Evolutionary conservation across 2,888 invertebrate genomes (phyloP), one percentile per base, ranked within the genome.

Genomic region (Flexamia atlantica): DNA sequence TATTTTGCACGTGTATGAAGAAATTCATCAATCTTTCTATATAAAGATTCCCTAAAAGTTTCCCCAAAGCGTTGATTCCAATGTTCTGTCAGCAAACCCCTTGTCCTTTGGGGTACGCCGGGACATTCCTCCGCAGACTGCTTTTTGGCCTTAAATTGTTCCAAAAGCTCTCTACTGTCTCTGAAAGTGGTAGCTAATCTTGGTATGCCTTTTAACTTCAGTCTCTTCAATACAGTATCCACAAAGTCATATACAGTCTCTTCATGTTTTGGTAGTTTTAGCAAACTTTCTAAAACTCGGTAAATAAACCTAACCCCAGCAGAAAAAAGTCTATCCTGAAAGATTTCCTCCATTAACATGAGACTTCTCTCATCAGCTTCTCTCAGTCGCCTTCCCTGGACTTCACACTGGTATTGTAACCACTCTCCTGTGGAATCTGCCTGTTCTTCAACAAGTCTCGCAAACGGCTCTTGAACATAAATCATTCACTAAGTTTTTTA

Each of bases 321-420:
- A n/a, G n/a, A n/a, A n/a, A n/a, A n/a, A 57, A 23, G 57, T 23
- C 25, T 20, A 1, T 0, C 7, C 9, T 57, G 1, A 57, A 23
- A 57, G 7, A 25, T 2, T 57, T 20, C 57, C 14, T 23, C 7
- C 4, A 57, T 4, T 5, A 57, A 57, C 23, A 7, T 23, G 12
- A 23, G 1, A 57, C 57, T 57, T 57, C 57, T 25, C 7, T 2
- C 10, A 25, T 57, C 57, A 9, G 57, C 23, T 20, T 20, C 23
- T 23, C 5, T 20, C 57, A 20, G 7, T 9, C 20, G 57, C 57
- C 14, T 7, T 23, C 25, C 57, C 2, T 57, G 57, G 1, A 25
- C 57, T 25, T 57, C 57, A 57, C 12, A 57, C 57, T 57, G 57
- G 12, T 25, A 9, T 57, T 57, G 23, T 20, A 57, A 57, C 57